Conservation (phyloP, 2,113 vertebrate genomes). For the Athene noctua region DNA sequence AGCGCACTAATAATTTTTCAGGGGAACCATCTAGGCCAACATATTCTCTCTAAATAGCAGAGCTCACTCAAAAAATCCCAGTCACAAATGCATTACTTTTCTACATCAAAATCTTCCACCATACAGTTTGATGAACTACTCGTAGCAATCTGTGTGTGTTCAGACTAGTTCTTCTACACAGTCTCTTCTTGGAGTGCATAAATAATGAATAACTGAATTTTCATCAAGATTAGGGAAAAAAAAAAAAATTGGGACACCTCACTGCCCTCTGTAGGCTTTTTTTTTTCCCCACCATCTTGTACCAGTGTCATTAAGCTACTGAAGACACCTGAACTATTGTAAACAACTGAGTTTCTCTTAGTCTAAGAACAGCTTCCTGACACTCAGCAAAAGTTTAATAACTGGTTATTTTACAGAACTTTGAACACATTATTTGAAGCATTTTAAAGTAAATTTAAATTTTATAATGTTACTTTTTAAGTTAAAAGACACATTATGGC, state of each 20-base stretch:
- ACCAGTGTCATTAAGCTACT: neutral
- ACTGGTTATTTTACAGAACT: neutral
- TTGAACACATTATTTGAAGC: neutral
- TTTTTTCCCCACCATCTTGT: neutral
- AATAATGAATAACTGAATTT: neutral
- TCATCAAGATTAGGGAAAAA: neutral
- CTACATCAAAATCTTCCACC: neutral
- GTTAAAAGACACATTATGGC: neutral
- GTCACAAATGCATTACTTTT: neutral
- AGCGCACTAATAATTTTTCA: fast-evolving
- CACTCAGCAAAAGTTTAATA: neutral
- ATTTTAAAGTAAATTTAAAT: neutral
- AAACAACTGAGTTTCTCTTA: neutral
- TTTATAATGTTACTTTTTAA: neutral
- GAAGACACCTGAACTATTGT: neutral
- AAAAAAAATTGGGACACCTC: neutral
- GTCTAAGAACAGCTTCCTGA: neutral
- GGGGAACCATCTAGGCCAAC: neutral
- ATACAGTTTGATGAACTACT: neutral
- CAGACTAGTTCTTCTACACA: neutral
- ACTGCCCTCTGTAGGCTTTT: neutral
- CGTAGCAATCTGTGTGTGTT: neutral
- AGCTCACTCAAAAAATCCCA: neutral
- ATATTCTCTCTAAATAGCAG: neutral
- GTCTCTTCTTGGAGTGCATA: neutral